Evolutionary conservation across 2,113 vertebrate species (phyloP), one percentile per base, ranked within the genome.

Genomic region (Acanthochromis polyacanthus): DNA sequence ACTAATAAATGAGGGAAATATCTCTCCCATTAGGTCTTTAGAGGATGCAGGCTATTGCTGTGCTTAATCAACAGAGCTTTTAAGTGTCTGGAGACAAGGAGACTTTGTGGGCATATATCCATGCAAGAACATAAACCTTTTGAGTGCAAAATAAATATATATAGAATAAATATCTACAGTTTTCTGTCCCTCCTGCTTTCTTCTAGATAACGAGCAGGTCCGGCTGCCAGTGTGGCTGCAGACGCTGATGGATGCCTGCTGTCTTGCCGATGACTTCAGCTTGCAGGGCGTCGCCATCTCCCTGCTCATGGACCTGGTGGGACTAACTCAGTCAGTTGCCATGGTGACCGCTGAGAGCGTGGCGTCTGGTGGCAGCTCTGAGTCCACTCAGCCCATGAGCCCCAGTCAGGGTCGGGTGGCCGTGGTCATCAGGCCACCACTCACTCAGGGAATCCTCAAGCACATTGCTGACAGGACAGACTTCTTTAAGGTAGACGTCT

Each of bases 331-430:
- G 25, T 99, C 98, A 0, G 96, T 99, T 55, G 97, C 97, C 75
- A 88, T 98, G 79, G 98, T 99, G 77, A 92, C 96, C 4, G 97
- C 97, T 60, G 97, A 99, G 88, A 96, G 95, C 19, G 88, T 94
- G 66, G 88, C 88, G 4, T 88, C 88, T 19, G 43, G 38, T 0
- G 94, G 93, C 69, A 93, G 88, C 62, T 75, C 96, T 6, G 97
- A 99, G 72, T 81, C 95, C 10, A 23, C 92, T 40, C 98, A 97
- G 58, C 93, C 97, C 53, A 95, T 98, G 88, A 99, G 97, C 85
- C 97, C 97, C 63, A 99, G 96, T 91, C 98, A 99, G 90, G 98
- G 98, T 56, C 96, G 97, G 70, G 98, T 99, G 38, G 96, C 98
- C 16, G 98, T 99, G 1, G 96, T 99, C 86, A 99, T 99, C 89